Evolutionary conservation across 37 sponge, comb jelly and placozoan species (phyloP), one percentile per base, ranked within the genome.

Genomic region (Petrosia ficiformis): DNA sequence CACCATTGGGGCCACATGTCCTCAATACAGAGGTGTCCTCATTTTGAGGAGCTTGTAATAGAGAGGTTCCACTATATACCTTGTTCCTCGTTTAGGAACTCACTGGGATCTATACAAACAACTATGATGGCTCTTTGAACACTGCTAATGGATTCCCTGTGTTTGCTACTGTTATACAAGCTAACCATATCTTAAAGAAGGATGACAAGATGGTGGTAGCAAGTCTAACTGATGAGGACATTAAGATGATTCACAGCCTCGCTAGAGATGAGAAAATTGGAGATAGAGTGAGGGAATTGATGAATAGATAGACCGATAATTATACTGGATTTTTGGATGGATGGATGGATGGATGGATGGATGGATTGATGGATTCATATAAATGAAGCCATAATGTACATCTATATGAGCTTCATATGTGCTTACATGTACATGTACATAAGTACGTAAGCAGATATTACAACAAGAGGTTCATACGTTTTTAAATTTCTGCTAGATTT

Each of bases 101-200:
- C 70, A 95, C 99, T 65, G 99, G 99, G 1, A 79, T 98, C 3
- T 98, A 95, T 75, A 80, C 85, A 11, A 95, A 95, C 73, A 96
- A 89, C 72, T 98, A 96, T 80, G 96, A 95, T 72, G 94, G 94
- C 6, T 90, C 99, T 32, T 82, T 98, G 43, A 95, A 98, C 80
- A 98, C 92, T n/a, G 93, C 94, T 34, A 98, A 95, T 67, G 99
- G 99, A 24, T 98, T 98, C 58, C 99, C 99, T 3, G 95, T 98
- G 40, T 98, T 98, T 84, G 92, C 94, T 4, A 98, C 99, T 28
- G 92, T 98, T 52, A 98, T 98, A 54, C 83, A 93, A 56, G 99
- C 99, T 29, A 98, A 98, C 84, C 85, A 93, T 75, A 79, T 98
- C 59, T 79, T 67, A 44, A 93, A 84, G 77, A 98, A 89, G 74